A percentile compares a stretch with the other conserved stretches of the same genome.
Conservation (phyloP, 2,113 vertebrate species). For the Phylloscopus whistleri region DNA sequence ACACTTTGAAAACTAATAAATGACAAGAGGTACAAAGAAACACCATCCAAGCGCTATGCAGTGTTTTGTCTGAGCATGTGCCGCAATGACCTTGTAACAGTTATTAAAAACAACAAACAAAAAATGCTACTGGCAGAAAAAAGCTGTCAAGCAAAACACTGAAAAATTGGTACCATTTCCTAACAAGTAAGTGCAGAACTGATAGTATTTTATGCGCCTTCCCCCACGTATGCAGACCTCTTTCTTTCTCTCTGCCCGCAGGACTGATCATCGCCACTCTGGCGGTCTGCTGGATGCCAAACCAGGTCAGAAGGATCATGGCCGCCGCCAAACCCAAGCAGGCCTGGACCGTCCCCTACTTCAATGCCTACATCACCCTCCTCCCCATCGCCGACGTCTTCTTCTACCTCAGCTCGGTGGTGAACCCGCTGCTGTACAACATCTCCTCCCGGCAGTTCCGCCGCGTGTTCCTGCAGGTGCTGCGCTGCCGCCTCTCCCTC, state of each 20-base stretch:
- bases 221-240: background rate
- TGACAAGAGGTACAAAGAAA: constrained; percentile 55
- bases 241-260: constrained; percentile 42
- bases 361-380: constrained; percentile 79
- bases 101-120: constrained; percentile 33
- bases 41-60: constrained; percentile 41
- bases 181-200: constrained; percentile 47
- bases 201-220: background rate
- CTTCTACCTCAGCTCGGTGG: constrained; percentile 94
- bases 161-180: constrained; percentile 58
- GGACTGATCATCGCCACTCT: constrained; percentile 86
- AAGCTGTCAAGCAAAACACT: constrained; percentile 63
- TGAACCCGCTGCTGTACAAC: constrained; percentile 95
- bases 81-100: constrained; percentile 50
- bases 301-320: constrained; percentile 90
- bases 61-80: constrained; percentile 46
- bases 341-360: constrained; percentile 79
- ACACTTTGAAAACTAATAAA: constrained; percentile 54
- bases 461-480: constrained; percentile 83
- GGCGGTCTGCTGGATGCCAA: constrained; percentile 90
- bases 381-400: constrained; percentile 85
- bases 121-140: constrained; percentile 61
- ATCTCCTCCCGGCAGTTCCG: constrained; percentile 92
- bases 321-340: constrained; percentile 83
- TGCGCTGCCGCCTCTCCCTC: constrained; percentile 82